Base-by-base conservation (phyloP, 64 coral and sea anemone species). In the Actinia tenebrosa region DNA sequence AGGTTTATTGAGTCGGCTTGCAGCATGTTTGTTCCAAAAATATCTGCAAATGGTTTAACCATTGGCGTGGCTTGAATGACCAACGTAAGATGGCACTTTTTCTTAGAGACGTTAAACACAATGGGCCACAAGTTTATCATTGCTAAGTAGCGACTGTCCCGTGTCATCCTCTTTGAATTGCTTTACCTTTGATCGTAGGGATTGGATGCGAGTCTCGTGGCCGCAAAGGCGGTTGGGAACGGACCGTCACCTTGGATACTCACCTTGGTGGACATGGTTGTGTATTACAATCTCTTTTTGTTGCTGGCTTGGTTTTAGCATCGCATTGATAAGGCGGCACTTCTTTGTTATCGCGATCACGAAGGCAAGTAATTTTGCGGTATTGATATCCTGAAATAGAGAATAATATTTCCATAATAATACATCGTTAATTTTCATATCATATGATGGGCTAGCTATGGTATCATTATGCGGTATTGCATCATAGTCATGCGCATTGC, bases 261-360 rank as follows among this genome's bases (percentile, higher is more conserved):
- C 13, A 92, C 90, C 90, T 87, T 37, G 90, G 23, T 8, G 90
- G 90, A 50, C 90, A 92, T 68, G 85, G 61, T 47, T 87, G 80
- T 15, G 46, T 37, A 1, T 92, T 92, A 56, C 90, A 92, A 11
- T 19, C 46, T 68, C 68, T 60, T 47, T 71, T 92, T 25, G 60
- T 79, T 0, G 45, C 10, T 83, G 90, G 90, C n/a, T 83, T 92
- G 27, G 80, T 22, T 25, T 68, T 86, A 1, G 37, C 16, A 20
- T 83, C 60, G 81, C 90, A 92, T 42, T 72, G 62, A 50, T 79
- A 71, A n/a, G 63, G 56, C 13, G n/a, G 16, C 64, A 87, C 84
- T 46, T 87, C 72, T 23, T 92, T 80, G 16, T 72, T 77, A 22
- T 79, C 86, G 27, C 86, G n/a, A 4, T 83, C 78, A n/a, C 90